Base-by-base conservation (phyloP, 1,140 invertebrate species). In the Battus philenor region DNA sequence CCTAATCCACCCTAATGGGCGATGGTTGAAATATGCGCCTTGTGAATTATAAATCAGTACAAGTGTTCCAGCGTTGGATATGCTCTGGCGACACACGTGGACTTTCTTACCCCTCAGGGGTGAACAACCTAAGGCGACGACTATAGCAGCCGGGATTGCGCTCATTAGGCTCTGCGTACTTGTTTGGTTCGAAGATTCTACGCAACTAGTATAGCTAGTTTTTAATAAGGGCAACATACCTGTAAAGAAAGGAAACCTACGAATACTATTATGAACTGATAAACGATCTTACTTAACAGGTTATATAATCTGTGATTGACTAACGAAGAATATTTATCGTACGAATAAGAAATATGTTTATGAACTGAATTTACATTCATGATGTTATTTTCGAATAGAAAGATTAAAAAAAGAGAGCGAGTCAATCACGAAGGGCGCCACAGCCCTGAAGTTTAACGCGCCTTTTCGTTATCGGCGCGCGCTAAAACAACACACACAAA, bases 1-100 rank as follows among this genome's bases (percentile, higher is more conserved):
- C 68, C 64, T 83, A 79, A 80, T 79, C 79, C 70, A 58, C 50
- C 54, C 68, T 84, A 84, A 84, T 79, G 67, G 73, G 51, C 52
- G 50, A 59, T 59, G 53, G 64, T 73, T 77, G 74, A 76, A 67
- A 74, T 71, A 76, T 74, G 59, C 54, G 52, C 44, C 39, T 44
- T 27, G 26, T 44, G 18, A 30, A 30, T 16, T 45, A 20, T 43
- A 49, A 48, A 47, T 43, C 36, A 41, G 38, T 41, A 33, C 38
- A 49, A 50, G 33, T 44, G 41, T 44, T 13, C 27, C 34, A 48
- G 26, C 29, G 32, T 47, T 55, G 43, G 34, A 24, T 33, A 31
- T 20, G 32, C 51, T 44, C 49, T 52, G 36, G 43, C 47, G 44
- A 54, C n/a, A 69, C 68, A 68, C 65, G 59, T 65, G 66, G 34